phyloP scores from a whole-genome alignment of 2,797 vertebrate genomes.

The Tolypeutes matacus region DNA sequence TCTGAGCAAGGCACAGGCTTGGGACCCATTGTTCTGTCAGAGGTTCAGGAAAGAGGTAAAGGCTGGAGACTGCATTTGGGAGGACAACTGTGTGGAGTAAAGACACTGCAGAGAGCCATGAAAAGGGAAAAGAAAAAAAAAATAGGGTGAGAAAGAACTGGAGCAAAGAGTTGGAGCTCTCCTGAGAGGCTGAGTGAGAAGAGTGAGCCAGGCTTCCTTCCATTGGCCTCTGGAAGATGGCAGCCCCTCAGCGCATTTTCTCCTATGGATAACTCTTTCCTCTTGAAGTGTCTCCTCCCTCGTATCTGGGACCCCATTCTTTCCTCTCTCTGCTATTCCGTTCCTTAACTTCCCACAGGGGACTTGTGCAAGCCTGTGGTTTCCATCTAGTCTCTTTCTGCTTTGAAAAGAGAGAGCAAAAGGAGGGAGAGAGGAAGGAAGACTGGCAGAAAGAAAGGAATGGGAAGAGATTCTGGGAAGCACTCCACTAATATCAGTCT shows the following conservation, averaged over 20 bases:
- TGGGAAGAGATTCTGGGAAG: background rate
- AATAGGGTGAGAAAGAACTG: background rate
- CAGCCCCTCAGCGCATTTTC: background rate
- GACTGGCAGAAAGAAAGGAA: background rate
- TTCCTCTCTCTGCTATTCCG: background rate
- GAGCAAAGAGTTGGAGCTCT: background rate
- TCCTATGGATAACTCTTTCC: background rate
- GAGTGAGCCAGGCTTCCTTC: background rate
- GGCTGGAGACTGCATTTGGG: background rate
- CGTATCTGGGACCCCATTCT: no score
- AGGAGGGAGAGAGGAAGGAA: background rate
- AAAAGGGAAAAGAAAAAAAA: background rate
- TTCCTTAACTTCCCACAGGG: background rate
- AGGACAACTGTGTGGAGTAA: background rate
- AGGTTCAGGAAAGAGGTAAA: background rate
- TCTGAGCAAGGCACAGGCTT: no score
- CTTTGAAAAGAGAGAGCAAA: background rate
- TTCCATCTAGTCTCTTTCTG: background rate
- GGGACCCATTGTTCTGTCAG: no score
- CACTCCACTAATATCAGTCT: background rate
- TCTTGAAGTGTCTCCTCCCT: background rate
- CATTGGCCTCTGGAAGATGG: background rate
- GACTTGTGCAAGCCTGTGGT: background rate
- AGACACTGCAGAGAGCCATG: background rate
- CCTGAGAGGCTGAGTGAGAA: background rate